phyloP scores from a whole-genome alignment of 2,797 vertebrate genomes.

The Melopsittacus undulatus region DNA sequence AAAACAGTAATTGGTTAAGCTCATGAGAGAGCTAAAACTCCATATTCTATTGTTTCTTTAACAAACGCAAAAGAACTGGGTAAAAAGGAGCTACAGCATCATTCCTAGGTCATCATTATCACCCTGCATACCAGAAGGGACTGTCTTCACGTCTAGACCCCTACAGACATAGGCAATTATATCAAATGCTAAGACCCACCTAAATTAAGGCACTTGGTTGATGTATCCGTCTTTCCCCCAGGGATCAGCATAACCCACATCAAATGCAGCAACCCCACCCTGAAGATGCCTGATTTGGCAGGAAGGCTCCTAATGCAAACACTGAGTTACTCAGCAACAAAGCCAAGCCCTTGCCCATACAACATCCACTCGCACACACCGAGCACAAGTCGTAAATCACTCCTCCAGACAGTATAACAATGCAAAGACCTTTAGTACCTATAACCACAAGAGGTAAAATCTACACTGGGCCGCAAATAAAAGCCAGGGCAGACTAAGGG shows the following conservation, averaged over 20 bases:
- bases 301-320: background rate
- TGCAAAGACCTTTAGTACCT: conserved; percentile 29
- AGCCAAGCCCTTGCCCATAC: background rate
- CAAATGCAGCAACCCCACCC: background rate
- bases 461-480: background rate
- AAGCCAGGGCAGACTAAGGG: background rate
- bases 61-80: background rate
- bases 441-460: conserved; percentile 2
- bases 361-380: background rate
- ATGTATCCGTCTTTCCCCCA: background rate
- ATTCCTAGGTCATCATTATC: background rate
- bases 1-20: conserved; percentile 65
- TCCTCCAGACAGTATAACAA: background rate
- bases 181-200: background rate
- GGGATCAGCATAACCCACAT: background rate
- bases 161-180: background rate
- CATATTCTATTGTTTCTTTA: conserved; percentile 16
- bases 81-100: background rate
- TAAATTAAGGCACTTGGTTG: background rate
- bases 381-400: background rate
- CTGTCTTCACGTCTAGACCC: background rate
- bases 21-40: background rate
- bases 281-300: background rate
- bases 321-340: background rate
- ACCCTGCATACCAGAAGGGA: background rate